Base-by-base conservation (phyloP, 1,140 invertebrate genomes). In the Venturia canescens region DNA sequence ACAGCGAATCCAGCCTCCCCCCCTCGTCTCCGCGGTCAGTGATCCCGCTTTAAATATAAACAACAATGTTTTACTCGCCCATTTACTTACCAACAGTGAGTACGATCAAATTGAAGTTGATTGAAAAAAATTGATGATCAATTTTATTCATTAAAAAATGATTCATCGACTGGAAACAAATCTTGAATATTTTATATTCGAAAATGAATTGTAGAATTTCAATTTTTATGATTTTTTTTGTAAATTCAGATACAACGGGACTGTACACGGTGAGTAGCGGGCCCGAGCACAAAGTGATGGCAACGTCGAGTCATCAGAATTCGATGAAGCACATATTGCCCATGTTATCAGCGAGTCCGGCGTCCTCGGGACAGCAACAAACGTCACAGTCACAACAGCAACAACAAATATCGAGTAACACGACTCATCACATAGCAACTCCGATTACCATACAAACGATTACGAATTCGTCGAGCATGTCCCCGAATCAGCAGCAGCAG, bases 1-100 rank as follows among this genome's bases (percentile, higher is more conserved):
- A 15, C 81, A 88, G 23, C 89, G 89, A 83, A 88, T 90, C 79
- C 88, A 91, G 70, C 91, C 92, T 80, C 92, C 93, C 6, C 93
- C 93, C 6, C 87, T 94, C 34, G 88, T 93, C 27, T 93, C 93
- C 4, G 91, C 93, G n/a, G 89, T 91, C 67, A 94, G 93, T 86
- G 93, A 94, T 86, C 91, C 94, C 26, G 89, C 92, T 13, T 86
- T 93, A 53, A 90, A 93, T 81, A 84, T 92, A 15, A 92, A 92
- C 69, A 93, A 92, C 81, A 95, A 94, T 88, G 93, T 94, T 44
- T 91, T 95, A 69, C 91, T 95, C 31, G 94, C 95, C 48, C 94
- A 95, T 84, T 91, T 95, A 80, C 92, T 95, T 78, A 94, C 94
- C 44, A 92, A 91, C 81, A 93, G 92, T 93, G 88, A 87, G 92